Conservation (phyloP, 2,797 vertebrate species). For the Phrynocephalus forsythii region DNA sequence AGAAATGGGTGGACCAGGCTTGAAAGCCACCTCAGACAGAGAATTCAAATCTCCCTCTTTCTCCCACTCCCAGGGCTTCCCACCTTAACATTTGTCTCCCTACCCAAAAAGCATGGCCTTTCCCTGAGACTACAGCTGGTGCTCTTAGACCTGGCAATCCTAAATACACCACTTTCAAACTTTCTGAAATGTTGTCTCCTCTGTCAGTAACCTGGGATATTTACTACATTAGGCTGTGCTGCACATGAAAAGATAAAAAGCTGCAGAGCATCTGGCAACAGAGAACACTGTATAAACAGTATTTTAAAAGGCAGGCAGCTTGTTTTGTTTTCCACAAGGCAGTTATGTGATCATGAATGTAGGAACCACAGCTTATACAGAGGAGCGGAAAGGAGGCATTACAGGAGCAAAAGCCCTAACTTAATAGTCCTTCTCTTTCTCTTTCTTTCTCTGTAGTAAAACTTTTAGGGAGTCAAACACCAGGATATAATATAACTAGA, state of each 20-base stretch:
- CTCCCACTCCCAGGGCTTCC: too few species aligned
- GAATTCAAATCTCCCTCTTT: too few species aligned
- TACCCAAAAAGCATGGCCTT: too few species aligned
- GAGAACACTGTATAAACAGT: slow-evolving; percentile 12
- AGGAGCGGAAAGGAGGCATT: slow-evolving; percentile 24
- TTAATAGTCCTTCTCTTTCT: not conserved
- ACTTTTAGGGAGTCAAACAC: not conserved
- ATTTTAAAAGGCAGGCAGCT: slow-evolving; percentile 28
- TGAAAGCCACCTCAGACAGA: too few species aligned
- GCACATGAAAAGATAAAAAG: slow-evolving; percentile 9
- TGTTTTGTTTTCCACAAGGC: slow-evolving; percentile 48
- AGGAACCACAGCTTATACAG: not conserved
- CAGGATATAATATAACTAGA: slow-evolving; percentile 18
- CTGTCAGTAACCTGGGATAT: not conserved
- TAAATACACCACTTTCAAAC: not conserved
- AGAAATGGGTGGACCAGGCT: too few species aligned
- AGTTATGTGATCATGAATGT: slow-evolving; percentile 21
- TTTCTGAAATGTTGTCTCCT: not conserved
- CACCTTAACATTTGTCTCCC: not conserved
- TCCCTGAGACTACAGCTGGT: too few species aligned
- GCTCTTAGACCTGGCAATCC: not conserved
- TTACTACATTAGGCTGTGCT: not conserved
- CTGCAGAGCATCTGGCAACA: not conserved
- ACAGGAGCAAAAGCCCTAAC: slow-evolving; percentile 13
- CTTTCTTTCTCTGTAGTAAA: not conserved